phyloP scores from a whole-genome alignment of 2,888 invertebrate species.

The Lamellibrachia satsuma region DNA sequence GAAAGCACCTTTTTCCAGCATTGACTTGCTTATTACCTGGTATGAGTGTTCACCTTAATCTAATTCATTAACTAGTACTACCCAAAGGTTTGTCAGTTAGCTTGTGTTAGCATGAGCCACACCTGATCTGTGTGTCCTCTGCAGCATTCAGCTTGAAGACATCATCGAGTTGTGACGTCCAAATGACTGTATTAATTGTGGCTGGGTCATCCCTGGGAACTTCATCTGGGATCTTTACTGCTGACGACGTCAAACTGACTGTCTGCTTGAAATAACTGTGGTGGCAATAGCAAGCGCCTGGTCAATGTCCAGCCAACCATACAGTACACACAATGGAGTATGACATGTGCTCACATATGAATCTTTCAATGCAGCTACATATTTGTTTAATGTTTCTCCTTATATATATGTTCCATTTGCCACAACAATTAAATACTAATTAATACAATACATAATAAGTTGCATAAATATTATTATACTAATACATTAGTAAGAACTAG shows the following conservation, averaged over 20 bases:
- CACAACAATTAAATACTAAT: neutral
- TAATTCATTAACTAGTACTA: neutral
- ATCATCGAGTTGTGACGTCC: constrained; percentile 60
- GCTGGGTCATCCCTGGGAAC: constrained; percentile 61
- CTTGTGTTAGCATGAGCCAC: neutral
- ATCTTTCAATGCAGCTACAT: neutral
- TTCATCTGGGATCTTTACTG: constrained; percentile 66
- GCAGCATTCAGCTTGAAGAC: constrained; percentile 59
- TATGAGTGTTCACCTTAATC: too few species aligned
- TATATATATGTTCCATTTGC: too few species aligned
- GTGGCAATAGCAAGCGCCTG: constrained; percentile 17
- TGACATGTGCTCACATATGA: neutral
- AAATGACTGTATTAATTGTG: constrained; percentile 60
- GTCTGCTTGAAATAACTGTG: constrained; percentile 63
- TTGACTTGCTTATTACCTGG: too few species aligned
- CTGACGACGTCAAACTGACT: constrained; percentile 59
- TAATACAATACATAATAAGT: neutral
- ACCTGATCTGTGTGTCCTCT: constrained; percentile 60
- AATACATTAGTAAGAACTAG: too few species aligned
- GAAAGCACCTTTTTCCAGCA: too few species aligned
- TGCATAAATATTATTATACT: too few species aligned
- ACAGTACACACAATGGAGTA: neutral
- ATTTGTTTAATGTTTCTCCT: too few species aligned
- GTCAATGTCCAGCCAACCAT: neutral
- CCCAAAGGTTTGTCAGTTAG: neutral